Conservation (phyloP, 2,797 vertebrate genomes). For the Xenentodon cancila region DNA sequence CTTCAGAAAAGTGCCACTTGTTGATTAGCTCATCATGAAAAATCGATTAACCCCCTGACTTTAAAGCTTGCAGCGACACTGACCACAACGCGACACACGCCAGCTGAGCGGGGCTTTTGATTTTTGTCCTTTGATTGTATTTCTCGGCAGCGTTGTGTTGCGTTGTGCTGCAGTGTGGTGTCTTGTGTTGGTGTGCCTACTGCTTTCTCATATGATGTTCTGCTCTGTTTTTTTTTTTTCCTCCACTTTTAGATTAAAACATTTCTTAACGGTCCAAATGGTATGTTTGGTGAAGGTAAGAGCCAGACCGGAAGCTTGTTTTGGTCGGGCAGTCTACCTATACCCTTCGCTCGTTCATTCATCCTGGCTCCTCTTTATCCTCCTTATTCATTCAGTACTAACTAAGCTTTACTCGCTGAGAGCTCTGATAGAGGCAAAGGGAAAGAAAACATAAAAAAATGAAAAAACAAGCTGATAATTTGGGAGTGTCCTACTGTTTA, state of each 20-base stretch:
- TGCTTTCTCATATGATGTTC: constrained; percentile 79
- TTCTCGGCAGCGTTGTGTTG: constrained; percentile 52
- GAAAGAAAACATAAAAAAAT: constrained; percentile 39
- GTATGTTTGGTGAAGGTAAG: constrained; percentile 90
- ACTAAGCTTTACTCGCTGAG: constrained; percentile 77
- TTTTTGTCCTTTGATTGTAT: too few relatives aligned
- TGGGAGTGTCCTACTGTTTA: constrained; percentile 69
- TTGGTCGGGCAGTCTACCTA: constrained; percentile 50
- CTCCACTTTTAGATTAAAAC: constrained; percentile 82
- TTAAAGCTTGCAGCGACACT: constrained; percentile 53
- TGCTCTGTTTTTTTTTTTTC: constrained; percentile 75
- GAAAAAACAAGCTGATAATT: constrained; percentile 64
- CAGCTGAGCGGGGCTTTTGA: background rate
- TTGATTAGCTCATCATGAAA: constrained; percentile 36
- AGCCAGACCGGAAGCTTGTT: constrained; percentile 56
- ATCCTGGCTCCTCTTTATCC: constrained; percentile 59
- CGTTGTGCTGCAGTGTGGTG: constrained; percentile 29
- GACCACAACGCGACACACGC: constrained; percentile 39
- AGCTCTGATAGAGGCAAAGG: constrained; percentile 68
- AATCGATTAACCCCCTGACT: constrained; percentile 52
- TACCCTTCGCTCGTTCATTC: constrained; percentile 68
- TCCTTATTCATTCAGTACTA: constrained; percentile 70
- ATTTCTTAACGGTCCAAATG: constrained; percentile 84
- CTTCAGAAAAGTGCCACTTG: constrained; percentile 27
- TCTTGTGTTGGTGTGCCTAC: constrained; percentile 55